Base-by-base conservation (phyloP, 2,797 vertebrate genomes). In the Eulemur rubriventer region DNA sequence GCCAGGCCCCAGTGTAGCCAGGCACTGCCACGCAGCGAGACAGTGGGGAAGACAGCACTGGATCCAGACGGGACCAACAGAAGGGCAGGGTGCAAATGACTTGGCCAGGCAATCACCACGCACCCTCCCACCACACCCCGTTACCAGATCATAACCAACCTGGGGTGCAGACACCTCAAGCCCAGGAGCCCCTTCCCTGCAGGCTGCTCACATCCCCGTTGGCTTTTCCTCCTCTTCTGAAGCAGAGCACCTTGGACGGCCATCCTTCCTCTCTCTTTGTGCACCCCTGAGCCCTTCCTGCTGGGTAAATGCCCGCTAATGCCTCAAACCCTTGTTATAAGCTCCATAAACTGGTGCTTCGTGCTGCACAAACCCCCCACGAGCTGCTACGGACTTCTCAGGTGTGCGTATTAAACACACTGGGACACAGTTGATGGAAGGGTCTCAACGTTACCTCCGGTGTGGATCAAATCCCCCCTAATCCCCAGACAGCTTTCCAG, bases 301-400 rank as follows among this genome's bases (percentile, higher is more conserved):
- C 85, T 16, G 12, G 0, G 6, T 24, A 59, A 63, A 81, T 0
- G 24, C 79, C 89, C 0, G 52, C 69, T 89, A 55, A 95, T 12
- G 33, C 96, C 35, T 0, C 61, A 41, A 91, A 30, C 59, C 80
- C 82, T 22, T 0, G 30, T 16, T 33, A 4, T 50, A 13, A 69
- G 75, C 48, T 0, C 1, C 0, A 18, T 6, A 24, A 70, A 73
- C n/a, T 0, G 0, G 1, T 0, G n/a, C 33, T 11, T 0, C 0
- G 18, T 28, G 43, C 91, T 30, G 30, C 20, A 5, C n/a, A 65
- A 80, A 84, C 24, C 38, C 81, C 4, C 1, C 20, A 0, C 0
- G 0, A 1, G 5, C 61, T 1, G 57, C 12, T 0, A 22, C 14
- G 1, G 0, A 11, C 1, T 7, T 11, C 41, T 35, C 30, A 0